These are phyloP conservation scores for Drosophila histrio DNA, from an alignment of 2,888 invertebrate genomes.

Conservation along the genomic window DNA sequence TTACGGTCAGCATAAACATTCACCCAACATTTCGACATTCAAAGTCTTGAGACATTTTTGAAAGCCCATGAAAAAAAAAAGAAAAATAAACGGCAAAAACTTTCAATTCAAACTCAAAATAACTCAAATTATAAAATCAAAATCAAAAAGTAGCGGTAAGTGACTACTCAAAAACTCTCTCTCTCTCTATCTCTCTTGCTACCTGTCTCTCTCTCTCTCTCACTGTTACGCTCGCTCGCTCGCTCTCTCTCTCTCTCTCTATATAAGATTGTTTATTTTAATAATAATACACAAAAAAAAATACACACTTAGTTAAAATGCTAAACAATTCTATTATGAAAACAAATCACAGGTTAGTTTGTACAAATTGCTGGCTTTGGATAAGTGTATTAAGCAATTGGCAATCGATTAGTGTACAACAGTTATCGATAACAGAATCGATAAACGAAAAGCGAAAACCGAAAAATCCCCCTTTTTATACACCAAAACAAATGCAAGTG, in stretches of 20 bases:
- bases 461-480: conserved; percentile 24
- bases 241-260: conserved; percentile 60
- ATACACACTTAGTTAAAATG: conserved; percentile 36
- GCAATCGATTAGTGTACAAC: conserved; percentile 45
- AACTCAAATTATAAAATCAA: conserved; percentile 49
- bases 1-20: conserved; percentile 62
- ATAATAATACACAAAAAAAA: conserved; percentile 37
- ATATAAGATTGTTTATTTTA: conserved; percentile 54
- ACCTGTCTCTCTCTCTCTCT: conserved; percentile 24
- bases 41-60: conserved; percentile 60
- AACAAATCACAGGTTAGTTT: conserved; percentile 64
- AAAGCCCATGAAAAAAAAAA: conserved; percentile 43
- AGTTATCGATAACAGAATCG: conserved; percentile 12
- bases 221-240: conserved; percentile 66
- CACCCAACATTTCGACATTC: conserved; percentile 66
- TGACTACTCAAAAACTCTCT: conserved; percentile 63
- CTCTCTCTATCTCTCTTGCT: conserved; percentile 42
- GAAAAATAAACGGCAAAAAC: conserved; percentile 33
- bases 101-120: conserved; percentile 40
- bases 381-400: conserved; percentile 58
- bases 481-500: conserved; percentile 56
- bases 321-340: conserved; percentile 6
- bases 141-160: conserved; percentile 67
- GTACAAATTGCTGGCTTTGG: conserved; percentile 66
- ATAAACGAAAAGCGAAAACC: conserved; percentile 8